A percentile compares a stretch with the other conserved stretches of the same genome.
phyloP scores from a whole-genome alignment of 2,113 vertebrate species.

The Leptosomus discolor region DNA sequence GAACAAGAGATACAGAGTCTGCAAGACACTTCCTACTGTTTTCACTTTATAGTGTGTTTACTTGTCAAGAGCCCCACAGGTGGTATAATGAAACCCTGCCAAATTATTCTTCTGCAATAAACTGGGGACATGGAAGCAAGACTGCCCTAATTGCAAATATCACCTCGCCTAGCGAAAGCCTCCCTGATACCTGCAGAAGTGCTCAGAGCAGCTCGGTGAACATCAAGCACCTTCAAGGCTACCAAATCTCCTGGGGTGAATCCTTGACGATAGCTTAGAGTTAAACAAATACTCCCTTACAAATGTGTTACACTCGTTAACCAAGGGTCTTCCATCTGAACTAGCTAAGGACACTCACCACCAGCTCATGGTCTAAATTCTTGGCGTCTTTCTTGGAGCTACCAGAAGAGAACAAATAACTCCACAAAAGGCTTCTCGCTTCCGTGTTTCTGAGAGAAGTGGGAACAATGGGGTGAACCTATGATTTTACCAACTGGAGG shows the following conservation, averaged over 20 bases:
- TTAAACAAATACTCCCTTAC: background rate
- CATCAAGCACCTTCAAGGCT: background rate
- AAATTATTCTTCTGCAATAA: background rate
- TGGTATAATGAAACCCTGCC: background rate
- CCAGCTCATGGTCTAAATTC: background rate
- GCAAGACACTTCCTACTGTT: background rate
- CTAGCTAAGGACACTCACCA: background rate
- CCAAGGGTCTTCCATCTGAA: background rate
- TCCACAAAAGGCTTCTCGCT: background rate
- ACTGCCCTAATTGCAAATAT: background rate
- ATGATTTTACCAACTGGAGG: background rate
- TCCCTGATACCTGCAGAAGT: background rate
- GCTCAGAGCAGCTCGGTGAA: background rate
- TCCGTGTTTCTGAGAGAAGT: background rate
- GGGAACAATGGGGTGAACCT: background rate
- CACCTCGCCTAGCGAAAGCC: rapidly evolving
- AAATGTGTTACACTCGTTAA: background rate
- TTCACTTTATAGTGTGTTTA: background rate
- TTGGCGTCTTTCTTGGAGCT: background rate
- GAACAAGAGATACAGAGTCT: background rate
- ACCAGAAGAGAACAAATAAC: background rate
- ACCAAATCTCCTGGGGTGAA: rapidly evolving
- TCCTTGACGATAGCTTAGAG: background rate
- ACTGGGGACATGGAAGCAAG: rapidly evolving
- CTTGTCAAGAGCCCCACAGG: background rate